Percentiles rank a stretch among this genome's conserved stretches.
These are phyloP conservation scores for Caenorhabditis sp. DNA, from an alignment of 2,888 invertebrate species.

Conservation along the genomic window DNA sequence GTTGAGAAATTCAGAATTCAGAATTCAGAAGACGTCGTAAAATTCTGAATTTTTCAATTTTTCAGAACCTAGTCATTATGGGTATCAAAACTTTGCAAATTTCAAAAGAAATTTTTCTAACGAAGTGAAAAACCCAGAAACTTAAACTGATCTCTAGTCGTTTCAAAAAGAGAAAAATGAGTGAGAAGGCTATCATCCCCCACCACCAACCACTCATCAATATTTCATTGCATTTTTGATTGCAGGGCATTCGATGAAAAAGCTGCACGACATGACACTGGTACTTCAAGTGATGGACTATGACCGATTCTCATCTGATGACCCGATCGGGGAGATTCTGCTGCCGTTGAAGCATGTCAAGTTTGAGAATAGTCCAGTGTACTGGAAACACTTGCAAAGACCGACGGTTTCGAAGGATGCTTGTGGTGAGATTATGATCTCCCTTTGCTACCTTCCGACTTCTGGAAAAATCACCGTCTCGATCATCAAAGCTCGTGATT, in stretches of 20 bases:
- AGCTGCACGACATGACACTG: slow-evolving; percentile 82
- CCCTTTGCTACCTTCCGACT: slow-evolving; percentile 94
- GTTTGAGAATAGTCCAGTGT: slow-evolving; percentile 81
- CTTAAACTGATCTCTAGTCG: too few relatives aligned
- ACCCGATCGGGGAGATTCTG: slow-evolving; percentile 82
- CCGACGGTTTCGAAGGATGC: slow-evolving; percentile 86
- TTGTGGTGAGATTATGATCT: slow-evolving; percentile 94
- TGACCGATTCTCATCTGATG: slow-evolving; percentile 81
- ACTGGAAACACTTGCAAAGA: slow-evolving; percentile 82
- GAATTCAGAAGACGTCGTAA: background rate
- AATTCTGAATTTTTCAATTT: too few relatives aligned
- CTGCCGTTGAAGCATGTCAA: slow-evolving; percentile 82
- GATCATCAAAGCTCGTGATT: slow-evolving; percentile 92
- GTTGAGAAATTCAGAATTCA: background rate
- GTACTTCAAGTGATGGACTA: slow-evolving; percentile 82
- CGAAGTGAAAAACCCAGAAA: too few relatives aligned
- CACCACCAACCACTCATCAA: too few relatives aligned
- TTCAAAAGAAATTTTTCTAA: too few relatives aligned
- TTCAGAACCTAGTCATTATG: too few relatives aligned
- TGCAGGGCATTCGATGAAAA: slow-evolving; percentile 81
- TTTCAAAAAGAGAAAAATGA: too few relatives aligned
- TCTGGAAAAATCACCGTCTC: slow-evolving; percentile 94
- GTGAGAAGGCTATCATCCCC: too few relatives aligned
- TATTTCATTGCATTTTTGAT: slow-evolving; percentile 3
- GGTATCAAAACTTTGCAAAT: too few relatives aligned